Percentiles rank a stretch among this genome's conserved stretches.
phyloP scores from a whole-genome alignment of 2,113 vertebrate genomes.

The Charadrius vociferus region DNA sequence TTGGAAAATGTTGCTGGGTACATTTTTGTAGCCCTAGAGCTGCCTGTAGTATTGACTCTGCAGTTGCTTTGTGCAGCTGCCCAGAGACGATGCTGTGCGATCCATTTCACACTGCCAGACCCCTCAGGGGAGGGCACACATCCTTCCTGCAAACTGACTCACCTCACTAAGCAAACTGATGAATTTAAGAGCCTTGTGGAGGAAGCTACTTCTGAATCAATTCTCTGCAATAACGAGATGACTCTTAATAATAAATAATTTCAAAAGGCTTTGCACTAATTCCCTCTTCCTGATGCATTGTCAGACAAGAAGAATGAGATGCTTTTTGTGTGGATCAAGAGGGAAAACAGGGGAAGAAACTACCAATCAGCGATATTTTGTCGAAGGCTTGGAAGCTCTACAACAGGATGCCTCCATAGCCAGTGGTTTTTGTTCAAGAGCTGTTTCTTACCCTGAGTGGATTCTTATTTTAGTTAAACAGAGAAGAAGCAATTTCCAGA shows the following conservation, averaged over 20 bases:
- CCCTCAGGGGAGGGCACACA: neutral
- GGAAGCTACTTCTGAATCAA: neutral
- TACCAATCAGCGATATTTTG: neutral
- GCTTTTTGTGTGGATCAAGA: neutral
- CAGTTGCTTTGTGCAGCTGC: neutral
- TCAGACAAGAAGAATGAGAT: neutral
- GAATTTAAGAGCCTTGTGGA: neutral
- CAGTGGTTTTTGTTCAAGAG: neutral
- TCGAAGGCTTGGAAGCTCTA: neutral
- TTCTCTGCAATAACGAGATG: neutral
- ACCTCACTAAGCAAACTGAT: neutral
- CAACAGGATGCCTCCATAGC: neutral
- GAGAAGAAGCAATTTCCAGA: neutral
- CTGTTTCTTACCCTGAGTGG: neutral
- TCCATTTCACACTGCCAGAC: no score
- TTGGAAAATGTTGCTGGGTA: rapidly evolving
- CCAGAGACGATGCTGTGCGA: neutral
- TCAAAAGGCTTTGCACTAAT: neutral
- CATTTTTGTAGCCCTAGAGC: neutral
- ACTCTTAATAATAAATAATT: neutral
- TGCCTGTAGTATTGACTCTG: neutral
- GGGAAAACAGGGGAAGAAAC: neutral
- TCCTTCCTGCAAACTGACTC: neutral
- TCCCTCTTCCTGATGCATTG: neutral
- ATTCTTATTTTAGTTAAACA: neutral